Evolutionary conservation across 2,888 invertebrate genomes (phyloP), one percentile per base, ranked within the genome.

Genomic region (Polymixis flavicincta): DNA sequence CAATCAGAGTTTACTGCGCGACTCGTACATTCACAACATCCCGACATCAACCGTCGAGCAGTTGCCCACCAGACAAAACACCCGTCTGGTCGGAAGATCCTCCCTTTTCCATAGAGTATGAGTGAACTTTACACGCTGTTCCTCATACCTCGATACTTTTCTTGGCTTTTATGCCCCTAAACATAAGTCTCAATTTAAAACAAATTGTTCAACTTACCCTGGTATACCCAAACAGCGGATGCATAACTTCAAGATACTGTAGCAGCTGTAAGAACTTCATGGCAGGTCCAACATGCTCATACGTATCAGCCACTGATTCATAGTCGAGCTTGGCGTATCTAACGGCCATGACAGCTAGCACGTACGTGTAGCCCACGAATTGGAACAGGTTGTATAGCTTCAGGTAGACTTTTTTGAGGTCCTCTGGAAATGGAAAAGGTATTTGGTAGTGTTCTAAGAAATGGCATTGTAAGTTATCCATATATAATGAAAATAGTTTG

Each of bases 341-440:
- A n/a, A 98, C 97, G 0, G 96, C 96, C 94, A 99, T 97, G 5
- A 98, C 98, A 1, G 97, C 91, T 32, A 98, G 92, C 8, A 99
- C 96, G 90, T 98, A 99, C 68, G 97, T 95, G 92, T 97, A 99
- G 7, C 99, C 99, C 75, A 99, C 97, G 90, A 98, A 98, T 97
- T 99, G 99, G 92, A 98, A 98, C 85, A 99, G 94, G 93, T 99
- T 99, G 96, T 99, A 99, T 72, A 99, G 95, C 65, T 98, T 97
- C 80, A 99, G 95, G 93, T 99, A 99, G 0, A 98, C 98, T 89
- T 98, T 98, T 90, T 98, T 98, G 61, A 98, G 95, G 91, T 98
- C 98, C 92, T 98, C 98, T 98, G 96, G 96, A 96, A 76, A 25
- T 1, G 7, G 3, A 52, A n/a, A 17, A 9, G 13, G 13, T 48